These are phyloP conservation scores for Siphamia tubifer DNA, from an alignment of 2,113 vertebrate species.

Conservation along the genomic window DNA sequence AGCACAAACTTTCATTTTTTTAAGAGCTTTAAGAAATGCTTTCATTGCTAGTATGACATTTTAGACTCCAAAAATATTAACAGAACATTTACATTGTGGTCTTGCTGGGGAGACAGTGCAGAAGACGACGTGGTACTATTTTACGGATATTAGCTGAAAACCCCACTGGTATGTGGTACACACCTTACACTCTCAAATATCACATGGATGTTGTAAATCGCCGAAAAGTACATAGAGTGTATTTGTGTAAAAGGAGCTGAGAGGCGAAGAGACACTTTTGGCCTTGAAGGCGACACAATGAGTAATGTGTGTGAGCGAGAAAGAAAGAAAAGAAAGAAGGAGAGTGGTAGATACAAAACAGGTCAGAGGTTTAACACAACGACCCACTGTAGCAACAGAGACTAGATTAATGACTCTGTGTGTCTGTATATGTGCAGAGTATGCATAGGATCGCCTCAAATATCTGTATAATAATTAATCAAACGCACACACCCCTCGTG, in stretches of 20 bases:
- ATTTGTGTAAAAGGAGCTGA: conserved; percentile 50
- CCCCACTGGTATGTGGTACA: conserved; percentile 14
- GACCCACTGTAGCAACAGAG: conserved; percentile 43
- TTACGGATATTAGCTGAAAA: conserved; percentile 31
- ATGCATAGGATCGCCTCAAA: conserved; percentile 36
- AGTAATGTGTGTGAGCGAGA: conserved; percentile 45
- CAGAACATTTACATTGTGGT: too few species aligned
- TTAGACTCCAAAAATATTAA: too few species aligned
- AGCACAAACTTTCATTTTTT: too few species aligned
- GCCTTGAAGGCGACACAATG: conserved; percentile 55
- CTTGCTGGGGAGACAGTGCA: too few species aligned
- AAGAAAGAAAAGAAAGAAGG: neutral
- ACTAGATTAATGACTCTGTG: conserved; percentile 46
- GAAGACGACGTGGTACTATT: too few species aligned
- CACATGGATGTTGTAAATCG: conserved; percentile 54
- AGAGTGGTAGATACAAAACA: conserved; percentile 13
- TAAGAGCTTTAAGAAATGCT: too few species aligned
- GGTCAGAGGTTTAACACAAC: conserved; percentile 61
- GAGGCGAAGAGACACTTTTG: conserved; percentile 35
- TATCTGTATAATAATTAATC: conserved; percentile 62
- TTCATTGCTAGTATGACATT: too few species aligned
- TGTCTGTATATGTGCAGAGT: conserved; percentile 16
- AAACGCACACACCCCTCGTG: conserved; percentile 31
- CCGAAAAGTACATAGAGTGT: conserved; percentile 14
- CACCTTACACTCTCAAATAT: conserved; percentile 53